Conservation (phyloP, 2,797 vertebrate species). For the Lophotriccus pileatus region DNA sequence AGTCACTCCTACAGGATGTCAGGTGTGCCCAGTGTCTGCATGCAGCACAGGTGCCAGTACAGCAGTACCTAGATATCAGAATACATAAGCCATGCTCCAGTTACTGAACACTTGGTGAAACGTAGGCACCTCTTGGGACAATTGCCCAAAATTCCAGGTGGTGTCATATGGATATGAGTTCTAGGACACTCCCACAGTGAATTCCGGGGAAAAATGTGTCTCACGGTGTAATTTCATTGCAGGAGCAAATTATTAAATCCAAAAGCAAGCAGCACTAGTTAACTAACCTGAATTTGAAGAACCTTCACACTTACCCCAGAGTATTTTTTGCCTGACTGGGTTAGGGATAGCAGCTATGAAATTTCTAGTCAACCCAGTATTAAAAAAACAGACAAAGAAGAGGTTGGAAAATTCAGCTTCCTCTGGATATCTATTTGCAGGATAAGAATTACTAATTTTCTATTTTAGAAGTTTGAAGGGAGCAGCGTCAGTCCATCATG, state of each 20-base stretch:
- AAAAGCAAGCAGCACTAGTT: neutral
- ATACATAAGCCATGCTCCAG: neutral
- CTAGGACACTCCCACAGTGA: slow-evolving; percentile 25
- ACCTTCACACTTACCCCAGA: neutral
- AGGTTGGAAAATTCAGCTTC: neutral
- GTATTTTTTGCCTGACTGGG: neutral
- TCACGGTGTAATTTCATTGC: neutral
- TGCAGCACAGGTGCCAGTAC: neutral
- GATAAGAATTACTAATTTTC: neutral
- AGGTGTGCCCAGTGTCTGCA: neutral
- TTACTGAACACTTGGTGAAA: neutral
- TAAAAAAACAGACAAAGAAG: neutral
- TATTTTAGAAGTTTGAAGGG: neutral
- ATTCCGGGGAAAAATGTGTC: neutral
- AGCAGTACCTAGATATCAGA: neutral
- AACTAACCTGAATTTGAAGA: slow-evolving; percentile 36
- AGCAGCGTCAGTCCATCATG: neutral
- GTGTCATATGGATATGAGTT: neutral
- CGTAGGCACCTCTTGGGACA: rapidly evolving
- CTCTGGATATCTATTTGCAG: neutral
- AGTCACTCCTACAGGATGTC: neutral
- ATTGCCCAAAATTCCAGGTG: neutral
- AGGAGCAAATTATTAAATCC: neutral
- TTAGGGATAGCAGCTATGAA: neutral
- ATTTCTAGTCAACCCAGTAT: neutral